These are phyloP conservation scores for Protodeltote pygarga DNA, from an alignment of 2,888 invertebrate genomes.

Conservation along the genomic window DNA sequence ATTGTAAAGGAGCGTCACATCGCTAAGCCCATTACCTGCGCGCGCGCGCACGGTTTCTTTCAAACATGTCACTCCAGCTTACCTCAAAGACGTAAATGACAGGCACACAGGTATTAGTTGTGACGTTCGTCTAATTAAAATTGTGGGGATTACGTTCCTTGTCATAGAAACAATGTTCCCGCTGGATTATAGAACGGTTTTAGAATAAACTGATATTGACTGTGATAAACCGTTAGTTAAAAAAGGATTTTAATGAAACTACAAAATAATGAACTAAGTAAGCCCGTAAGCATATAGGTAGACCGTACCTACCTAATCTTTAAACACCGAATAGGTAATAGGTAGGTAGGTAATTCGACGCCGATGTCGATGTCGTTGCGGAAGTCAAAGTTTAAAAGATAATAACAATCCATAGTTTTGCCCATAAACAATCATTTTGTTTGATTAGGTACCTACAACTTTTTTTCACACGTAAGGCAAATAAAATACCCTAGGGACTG, in stretches of 20 bases:
- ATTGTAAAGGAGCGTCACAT: slow-evolving; percentile 67
- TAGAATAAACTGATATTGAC: slow-evolving; percentile 1
- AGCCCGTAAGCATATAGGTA: no score
- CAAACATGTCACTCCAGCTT: slow-evolving; percentile 74
- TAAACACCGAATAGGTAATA: no score
- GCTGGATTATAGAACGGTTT: slow-evolving; percentile 12
- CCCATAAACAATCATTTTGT: no score
- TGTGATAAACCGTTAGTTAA: slow-evolving; percentile 13
- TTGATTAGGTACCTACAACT: no score
- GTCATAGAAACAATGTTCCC: slow-evolving; percentile 31
- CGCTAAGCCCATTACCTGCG: slow-evolving; percentile 75
- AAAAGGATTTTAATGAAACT: neutral
- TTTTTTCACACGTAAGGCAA: no score
- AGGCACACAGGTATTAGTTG: slow-evolving; percentile 61
- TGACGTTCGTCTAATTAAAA: slow-evolving; percentile 69
- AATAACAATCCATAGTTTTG: no score
- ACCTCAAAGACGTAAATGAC: slow-evolving; percentile 61
- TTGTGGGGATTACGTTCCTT: slow-evolving; percentile 54
- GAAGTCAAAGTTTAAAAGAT: no score
- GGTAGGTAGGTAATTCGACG: no score
- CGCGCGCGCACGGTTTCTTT: slow-evolving; percentile 67
- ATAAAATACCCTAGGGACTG: no score
- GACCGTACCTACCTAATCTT: no score
- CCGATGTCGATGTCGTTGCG: no score
- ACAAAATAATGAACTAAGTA: no score